Evolutionary conservation across 2,797 vertebrate genomes (phyloP), one percentile per base, ranked within the genome.

Genomic region (Jordanella pulchra): DNA sequence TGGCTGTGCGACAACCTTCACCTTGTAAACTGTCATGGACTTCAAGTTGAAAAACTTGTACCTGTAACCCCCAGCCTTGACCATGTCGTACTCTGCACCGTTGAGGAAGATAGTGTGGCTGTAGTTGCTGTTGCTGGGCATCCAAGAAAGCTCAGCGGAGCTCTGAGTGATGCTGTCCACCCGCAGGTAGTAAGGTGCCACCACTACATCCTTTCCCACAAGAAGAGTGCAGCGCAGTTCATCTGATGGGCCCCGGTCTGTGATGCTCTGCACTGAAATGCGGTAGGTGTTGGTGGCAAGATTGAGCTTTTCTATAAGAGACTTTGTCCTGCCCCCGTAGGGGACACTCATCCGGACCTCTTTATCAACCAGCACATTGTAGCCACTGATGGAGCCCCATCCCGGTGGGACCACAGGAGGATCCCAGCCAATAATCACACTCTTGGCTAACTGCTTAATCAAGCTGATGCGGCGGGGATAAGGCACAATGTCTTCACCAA

Each of bases 401-500:
- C 96, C 95, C 0, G 96, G 97, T 6, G 97, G 96, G 89, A 98
- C 93, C n/a, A 96, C 93, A 0, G 98, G 97, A 3, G 97, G 94
- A 85, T 99, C 98, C 98, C 98, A 99, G 93, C 96, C 96, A 90
- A 99, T 95, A 81, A 99, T 99, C 69, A 98, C 96, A 84, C 97
- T 99, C 95, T 97, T 98, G 94, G 97, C 98, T 70, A 99, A 95
- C 87, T 99, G 98, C 89, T 99, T 99, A 73, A 99, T 99, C 86
- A 99, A 96, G 93, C 95, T 97, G 92, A 99, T 98, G 93, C 93
- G 97, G 78, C 97, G 93, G 78, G 98, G 98, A 92, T 99, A 99
- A 98, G 98, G 98, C 97, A 99, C 98, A 74, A 96, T 94, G 93
- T 99, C 97, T 97, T 98, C 98, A 92, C 97, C 97, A 4, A 97